phyloP scores from a whole-genome alignment of 2,888 invertebrate genomes.

The Alsophila aescularia region DNA sequence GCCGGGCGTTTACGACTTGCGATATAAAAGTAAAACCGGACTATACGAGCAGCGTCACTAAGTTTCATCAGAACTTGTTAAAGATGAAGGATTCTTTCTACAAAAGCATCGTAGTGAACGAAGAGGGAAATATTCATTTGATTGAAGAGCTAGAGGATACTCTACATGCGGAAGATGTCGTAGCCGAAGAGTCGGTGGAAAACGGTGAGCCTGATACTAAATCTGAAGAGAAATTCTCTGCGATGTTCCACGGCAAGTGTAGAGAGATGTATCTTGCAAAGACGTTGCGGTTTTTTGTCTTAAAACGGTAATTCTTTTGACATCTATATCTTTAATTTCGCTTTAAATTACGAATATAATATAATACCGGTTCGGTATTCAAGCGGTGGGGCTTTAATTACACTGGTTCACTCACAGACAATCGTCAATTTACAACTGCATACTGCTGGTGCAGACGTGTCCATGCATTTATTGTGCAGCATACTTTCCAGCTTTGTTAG shows the following conservation, averaged over 20 bases:
- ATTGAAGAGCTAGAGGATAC: constrained; percentile 50
- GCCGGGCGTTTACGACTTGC: constrained; percentile 59
- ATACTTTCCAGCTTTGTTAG: too few relatives aligned
- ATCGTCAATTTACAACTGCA: too few relatives aligned
- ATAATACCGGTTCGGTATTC: too few relatives aligned
- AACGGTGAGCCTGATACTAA: constrained; percentile 36
- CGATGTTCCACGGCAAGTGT: constrained; percentile 59
- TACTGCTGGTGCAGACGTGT: too few relatives aligned
- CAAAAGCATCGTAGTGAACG: constrained; percentile 61
- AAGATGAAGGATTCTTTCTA: constrained; percentile 69
- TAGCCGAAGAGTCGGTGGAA: constrained; percentile 31
- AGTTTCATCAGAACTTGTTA: constrained; percentile 61
- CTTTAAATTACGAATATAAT: too few relatives aligned
- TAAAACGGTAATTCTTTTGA: constrained; percentile 56
- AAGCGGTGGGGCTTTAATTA: too few relatives aligned
- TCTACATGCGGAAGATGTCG: constrained; percentile 37
- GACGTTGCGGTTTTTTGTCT: constrained; percentile 64
- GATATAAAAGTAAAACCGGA: constrained; percentile 57
- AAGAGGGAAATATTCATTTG: constrained; percentile 64
- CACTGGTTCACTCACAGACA: too few relatives aligned
- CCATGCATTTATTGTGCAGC: too few relatives aligned
- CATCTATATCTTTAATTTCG: background rate
- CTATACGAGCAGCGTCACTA: constrained; percentile 44
- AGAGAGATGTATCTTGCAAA: constrained; percentile 61
- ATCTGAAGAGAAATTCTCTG: constrained; percentile 47